phyloP scores from a whole-genome alignment of 2,797 vertebrate species.

The Platalea minor region DNA sequence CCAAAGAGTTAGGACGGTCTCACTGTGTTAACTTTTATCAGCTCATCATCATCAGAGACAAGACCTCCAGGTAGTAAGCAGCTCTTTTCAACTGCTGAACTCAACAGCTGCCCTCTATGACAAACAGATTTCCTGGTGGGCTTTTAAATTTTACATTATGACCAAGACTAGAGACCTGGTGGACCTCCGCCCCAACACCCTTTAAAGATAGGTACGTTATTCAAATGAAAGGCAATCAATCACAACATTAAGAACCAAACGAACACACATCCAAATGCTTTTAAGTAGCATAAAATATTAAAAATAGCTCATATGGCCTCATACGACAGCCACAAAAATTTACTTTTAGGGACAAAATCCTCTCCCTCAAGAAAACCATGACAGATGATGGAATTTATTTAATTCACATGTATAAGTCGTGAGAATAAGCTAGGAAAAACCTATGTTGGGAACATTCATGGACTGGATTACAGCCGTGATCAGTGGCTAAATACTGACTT shows the following conservation, averaged over 20 bases:
- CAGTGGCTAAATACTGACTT: background rate
- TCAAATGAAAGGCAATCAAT: background rate
- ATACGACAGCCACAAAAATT: background rate
- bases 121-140: background rate
- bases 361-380: background rate
- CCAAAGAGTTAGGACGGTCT: background rate
- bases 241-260: background rate
- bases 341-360: background rate
- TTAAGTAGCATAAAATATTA: background rate
- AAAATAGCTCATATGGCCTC: background rate
- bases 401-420: background rate
- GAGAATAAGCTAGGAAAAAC: background rate
- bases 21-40: background rate
- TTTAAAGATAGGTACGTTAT: rapidly evolving
- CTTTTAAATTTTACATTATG: background rate
- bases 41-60: background rate
- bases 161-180: background rate
- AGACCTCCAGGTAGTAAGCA: background rate
- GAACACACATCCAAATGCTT: background rate
- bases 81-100: background rate
- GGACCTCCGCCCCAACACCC: background rate
- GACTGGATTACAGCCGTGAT: background rate
- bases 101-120: background rate
- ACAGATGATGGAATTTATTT: background rate
- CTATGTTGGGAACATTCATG: background rate